Conservation (phyloP, 2,888 invertebrate species). For the Diloba caeruleocephala region DNA sequence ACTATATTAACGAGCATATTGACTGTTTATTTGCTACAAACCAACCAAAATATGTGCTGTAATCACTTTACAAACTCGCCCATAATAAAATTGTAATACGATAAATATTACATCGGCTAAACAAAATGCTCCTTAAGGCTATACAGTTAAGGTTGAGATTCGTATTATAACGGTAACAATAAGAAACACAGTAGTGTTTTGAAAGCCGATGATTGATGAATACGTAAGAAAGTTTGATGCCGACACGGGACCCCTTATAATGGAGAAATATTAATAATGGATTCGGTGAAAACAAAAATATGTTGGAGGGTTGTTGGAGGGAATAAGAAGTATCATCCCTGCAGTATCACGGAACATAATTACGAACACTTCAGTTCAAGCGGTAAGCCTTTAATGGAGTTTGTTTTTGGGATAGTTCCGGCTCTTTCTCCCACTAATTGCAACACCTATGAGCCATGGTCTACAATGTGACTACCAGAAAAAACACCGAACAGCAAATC, state of each 20-base stretch:
- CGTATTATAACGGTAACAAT: slow-evolving; percentile 2
- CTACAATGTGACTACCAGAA: too few species aligned
- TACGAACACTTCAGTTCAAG: too few species aligned
- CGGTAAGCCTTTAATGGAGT: too few species aligned
- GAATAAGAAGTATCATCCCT: not conserved
- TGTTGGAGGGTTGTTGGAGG: not conserved
- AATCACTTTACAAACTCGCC: slow-evolving; percentile 37
- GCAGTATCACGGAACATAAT: not conserved
- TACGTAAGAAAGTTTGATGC: slow-evolving; percentile 30
- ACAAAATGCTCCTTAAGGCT: slow-evolving; percentile 13
- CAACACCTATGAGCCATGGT: too few species aligned
- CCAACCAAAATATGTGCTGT: slow-evolving; percentile 32
- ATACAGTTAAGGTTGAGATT: slow-evolving; percentile 12
- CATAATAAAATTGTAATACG: slow-evolving; percentile 32
- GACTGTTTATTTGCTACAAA: slow-evolving; percentile 19
- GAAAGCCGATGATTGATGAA: slow-evolving; percentile 48
- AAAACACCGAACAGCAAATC: too few species aligned
- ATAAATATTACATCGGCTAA: slow-evolving; percentile 4
- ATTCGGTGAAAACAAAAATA: slow-evolving; percentile 27
- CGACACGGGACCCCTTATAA: slow-evolving; percentile 18
- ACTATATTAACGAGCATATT: slow-evolving; percentile 4
- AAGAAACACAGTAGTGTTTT: slow-evolving; percentile 29
- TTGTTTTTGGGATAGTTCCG: too few species aligned
- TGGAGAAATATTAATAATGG: slow-evolving; percentile 40
- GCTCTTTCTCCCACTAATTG: too few species aligned